Evolutionary conservation across 1,140 invertebrate genomes (phyloP), one percentile per base, ranked within the genome.

Genomic region (Batillaria attramentaria): DNA sequence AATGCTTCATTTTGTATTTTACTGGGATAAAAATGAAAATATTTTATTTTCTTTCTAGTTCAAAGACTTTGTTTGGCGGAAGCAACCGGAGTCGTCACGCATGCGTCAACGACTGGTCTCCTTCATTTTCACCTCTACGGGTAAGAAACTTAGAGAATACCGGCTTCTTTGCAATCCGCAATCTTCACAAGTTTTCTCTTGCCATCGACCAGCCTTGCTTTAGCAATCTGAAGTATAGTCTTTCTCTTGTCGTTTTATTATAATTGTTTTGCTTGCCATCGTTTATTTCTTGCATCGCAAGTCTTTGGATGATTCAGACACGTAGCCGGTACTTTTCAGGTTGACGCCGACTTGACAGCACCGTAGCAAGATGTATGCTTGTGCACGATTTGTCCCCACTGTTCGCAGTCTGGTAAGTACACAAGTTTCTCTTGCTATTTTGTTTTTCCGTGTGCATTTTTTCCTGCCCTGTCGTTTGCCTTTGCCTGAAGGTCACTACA

Each of bases 331-430:
- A 70, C 50, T 31, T 70, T 80, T 57, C 79, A 82, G 81, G 77
- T 80, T 75, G 50, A 77, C 77, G 65, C 41, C 50, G 54, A 72
- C 65, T n/a, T 72, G 60, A 70, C 75, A 72, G 28, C 69, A 54
- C 13, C 41, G 46, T 37, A 77, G 28, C 60, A 83, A 83, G 54
- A 86, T 86, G 85, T 86, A 82, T 75, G 83, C 83, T 72, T 84
- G 86, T 84, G 81, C 84, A 81, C 84, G 82, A 84, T 81, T 86
- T 62, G 62, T 75, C 79, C 78, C 80, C 80, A 68, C 86, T 84
- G 72, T 83, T 82, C 57, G 80, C 80, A 54, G 82, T 75, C 60
- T 86, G 79, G 85, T 87, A 79, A 84, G 84, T 84, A 39, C 31
- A 33, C 31, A n/a, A 54, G 46, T 33, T 13, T 76, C n/a, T 73